Evolutionary conservation across 2,888 invertebrate species (phyloP).

Genomic region (Tholera decimalis): DNA sequence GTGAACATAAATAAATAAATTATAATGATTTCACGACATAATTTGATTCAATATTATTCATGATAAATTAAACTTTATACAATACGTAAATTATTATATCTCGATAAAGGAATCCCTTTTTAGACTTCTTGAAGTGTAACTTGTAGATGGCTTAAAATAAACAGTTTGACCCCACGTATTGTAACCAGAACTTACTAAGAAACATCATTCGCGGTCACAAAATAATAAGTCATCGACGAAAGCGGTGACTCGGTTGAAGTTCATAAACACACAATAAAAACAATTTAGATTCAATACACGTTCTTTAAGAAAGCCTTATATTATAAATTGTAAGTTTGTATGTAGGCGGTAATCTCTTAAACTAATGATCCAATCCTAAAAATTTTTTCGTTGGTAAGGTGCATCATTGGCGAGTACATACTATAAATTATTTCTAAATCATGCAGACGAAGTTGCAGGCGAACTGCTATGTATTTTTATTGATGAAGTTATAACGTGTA

Average conservation of each 20-base stretch:
- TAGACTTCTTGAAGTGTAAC: background rate
- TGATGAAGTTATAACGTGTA: too few species aligned
- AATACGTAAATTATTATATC: background rate
- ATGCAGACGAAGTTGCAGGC: too few species aligned
- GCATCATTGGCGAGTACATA: too few species aligned
- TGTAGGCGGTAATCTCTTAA: too few species aligned
- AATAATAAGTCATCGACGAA: conserved; percentile 7
- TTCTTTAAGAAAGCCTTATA: conserved; percentile 8
- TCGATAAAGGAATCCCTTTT: background rate
- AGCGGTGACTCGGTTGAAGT: background rate
- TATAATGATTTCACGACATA: too few species aligned
- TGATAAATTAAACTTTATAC: background rate
- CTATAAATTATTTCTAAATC: too few species aligned
- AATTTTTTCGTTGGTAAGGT: too few species aligned
- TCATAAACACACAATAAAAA: background rate
- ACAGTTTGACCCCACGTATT: background rate
- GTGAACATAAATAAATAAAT: too few species aligned
- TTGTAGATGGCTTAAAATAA: background rate
- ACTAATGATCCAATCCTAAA: too few species aligned
- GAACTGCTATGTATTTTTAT: too few species aligned
- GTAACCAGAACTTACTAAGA: background rate
- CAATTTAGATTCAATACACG: background rate
- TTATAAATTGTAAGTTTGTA: too few species aligned
- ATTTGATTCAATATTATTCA: too few species aligned
- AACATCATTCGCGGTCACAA: background rate